These are phyloP conservation scores for Pycnonotus jocosus DNA, from an alignment of 2,113 vertebrate genomes.

Conservation along the genomic window DNA sequence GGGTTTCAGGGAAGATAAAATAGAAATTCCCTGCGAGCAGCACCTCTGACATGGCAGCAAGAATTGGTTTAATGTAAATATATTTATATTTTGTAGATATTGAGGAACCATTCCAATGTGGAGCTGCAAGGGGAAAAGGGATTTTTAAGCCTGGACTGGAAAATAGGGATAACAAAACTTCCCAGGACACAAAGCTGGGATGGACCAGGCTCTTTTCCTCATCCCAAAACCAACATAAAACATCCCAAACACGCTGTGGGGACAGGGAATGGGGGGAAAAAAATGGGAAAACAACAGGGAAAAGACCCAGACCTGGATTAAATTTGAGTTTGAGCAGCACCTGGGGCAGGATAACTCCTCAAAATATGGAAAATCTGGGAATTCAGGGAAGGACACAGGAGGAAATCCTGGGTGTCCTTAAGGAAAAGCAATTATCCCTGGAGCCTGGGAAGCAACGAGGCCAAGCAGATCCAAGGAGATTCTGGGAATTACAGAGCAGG, in stretches of 20 bases:
- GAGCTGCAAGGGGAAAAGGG: background rate
- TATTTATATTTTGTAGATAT: background rate
- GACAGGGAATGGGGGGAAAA: background rate
- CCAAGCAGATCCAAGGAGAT: conserved; percentile 21
- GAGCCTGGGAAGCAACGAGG: background rate
- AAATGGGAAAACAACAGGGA: accelerated
- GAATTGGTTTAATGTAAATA: background rate
- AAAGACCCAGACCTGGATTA: background rate
- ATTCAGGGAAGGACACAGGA: background rate
- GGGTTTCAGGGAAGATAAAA: background rate
- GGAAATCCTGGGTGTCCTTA: background rate
- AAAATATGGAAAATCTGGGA: background rate
- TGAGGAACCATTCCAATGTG: background rate
- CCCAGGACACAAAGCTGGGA: background rate
- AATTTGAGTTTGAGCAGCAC: background rate
- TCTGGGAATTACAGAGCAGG: conserved; percentile 34
- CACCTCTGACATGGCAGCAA: background rate
- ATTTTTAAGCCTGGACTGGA: background rate
- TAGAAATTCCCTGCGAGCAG: background rate
- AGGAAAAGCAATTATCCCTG: background rate
- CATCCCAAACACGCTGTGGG: accelerated
- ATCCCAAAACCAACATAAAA: accelerated
- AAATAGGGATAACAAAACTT: accelerated
- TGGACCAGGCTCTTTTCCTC: background rate
- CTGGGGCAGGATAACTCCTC: accelerated